Evolutionary conservation across 2,113 vertebrate species (phyloP).

Genomic region (Marcusenius ussheri): DNA sequence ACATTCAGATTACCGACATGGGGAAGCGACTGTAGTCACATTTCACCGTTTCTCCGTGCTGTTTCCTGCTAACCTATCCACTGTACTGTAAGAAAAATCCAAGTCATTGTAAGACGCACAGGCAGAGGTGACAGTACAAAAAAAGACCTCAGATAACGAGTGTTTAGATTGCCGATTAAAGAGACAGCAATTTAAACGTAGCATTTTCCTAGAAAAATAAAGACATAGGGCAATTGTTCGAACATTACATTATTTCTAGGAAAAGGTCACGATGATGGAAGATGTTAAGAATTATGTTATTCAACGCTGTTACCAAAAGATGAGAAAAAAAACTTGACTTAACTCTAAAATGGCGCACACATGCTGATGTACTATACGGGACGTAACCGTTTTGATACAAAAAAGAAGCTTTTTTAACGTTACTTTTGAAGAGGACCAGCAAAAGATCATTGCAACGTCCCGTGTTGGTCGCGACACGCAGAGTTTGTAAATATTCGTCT

Average conservation of each 20-base stretch:
- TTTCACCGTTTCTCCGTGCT: background rate
- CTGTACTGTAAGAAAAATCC: background rate
- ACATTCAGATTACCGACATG: background rate
- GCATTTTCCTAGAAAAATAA: background rate
- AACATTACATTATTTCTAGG: background rate
- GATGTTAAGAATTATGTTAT: background rate
- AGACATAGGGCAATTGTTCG: background rate
- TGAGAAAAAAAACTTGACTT: conserved; percentile 12
- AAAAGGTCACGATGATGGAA: background rate
- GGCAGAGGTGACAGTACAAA: background rate
- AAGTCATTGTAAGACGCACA: background rate
- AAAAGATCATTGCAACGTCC: conserved; percentile 2
- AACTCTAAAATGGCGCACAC: conserved; percentile 39
- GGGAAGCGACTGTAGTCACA: background rate
- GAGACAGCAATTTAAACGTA: background rate
- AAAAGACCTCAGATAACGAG: background rate
- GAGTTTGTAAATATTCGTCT: conserved; percentile 29
- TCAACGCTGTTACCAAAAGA: conserved; percentile 30
- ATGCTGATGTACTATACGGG: conserved; percentile 25
- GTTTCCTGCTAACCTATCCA: background rate
- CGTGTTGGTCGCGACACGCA: conserved; percentile 20
- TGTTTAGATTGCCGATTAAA: background rate
- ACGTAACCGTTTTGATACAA: conserved; percentile 13
- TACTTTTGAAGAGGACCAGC: conserved; percentile 20
- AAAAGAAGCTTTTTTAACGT: conserved; percentile 24